A percentile compares a stretch with the other conserved stretches of the same genome.
phyloP scores from a whole-genome alignment of 2,113 vertebrate genomes.

The human region DNA sequence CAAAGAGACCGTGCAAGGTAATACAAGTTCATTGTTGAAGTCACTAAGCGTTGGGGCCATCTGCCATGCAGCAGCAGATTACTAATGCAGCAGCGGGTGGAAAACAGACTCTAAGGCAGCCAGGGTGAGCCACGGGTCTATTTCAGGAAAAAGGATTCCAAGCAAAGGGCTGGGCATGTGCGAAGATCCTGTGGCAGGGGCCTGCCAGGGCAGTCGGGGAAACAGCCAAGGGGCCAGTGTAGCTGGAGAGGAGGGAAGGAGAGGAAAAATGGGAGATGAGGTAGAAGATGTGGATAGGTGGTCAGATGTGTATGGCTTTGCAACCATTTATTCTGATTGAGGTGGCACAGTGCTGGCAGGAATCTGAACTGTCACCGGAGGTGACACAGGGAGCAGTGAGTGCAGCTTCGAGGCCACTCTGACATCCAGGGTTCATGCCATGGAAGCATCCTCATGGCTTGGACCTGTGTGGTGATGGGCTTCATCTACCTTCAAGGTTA shows the following conservation, averaged over 20 bases:
- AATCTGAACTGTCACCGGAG: background rate
- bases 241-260: background rate
- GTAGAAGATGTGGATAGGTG: background rate
- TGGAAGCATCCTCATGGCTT: accelerated
- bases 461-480: background rate
- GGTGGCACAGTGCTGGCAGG: accelerated
- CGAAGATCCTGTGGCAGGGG: background rate
- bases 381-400: accelerated
- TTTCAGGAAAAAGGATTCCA: background rate
- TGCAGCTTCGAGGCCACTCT: accelerated
- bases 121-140: accelerated
- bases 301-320: background rate
- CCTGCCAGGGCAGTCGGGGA: background rate
- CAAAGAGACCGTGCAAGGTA: background rate
- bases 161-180: background rate
- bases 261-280: background rate
- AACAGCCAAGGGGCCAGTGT: background rate
- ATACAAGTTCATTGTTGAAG: accelerated
- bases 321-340: background rate
- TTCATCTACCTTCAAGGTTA: background rate
- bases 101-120: background rate
- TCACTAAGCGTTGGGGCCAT: accelerated
- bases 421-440: too few species aligned
- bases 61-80: accelerated
- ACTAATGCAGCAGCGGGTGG: accelerated